These are phyloP conservation scores for Listrodromus nycthemerus DNA, from an alignment of 2,888 invertebrate genomes.

Conservation along the genomic window DNA sequence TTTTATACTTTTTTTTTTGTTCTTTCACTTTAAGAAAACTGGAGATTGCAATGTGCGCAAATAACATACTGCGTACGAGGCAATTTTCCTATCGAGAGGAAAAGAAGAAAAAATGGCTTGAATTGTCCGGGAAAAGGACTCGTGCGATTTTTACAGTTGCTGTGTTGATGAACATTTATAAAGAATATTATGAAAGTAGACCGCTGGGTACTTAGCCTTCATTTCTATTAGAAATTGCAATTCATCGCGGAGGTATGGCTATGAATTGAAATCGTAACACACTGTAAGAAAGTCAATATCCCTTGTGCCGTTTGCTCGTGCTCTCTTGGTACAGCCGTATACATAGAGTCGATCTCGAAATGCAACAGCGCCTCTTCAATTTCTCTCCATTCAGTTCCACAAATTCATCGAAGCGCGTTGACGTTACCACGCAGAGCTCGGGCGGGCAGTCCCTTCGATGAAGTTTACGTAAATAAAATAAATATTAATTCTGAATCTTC, in stretches of 20 bases:
- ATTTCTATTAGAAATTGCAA: conserved; percentile 67
- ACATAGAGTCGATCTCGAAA: conserved; percentile 47
- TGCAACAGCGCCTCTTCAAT: conserved; percentile 38
- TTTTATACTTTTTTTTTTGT: background rate
- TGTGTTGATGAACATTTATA: conserved; percentile 60
- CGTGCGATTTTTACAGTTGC: conserved; percentile 50
- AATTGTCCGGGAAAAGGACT: conserved; percentile 53
- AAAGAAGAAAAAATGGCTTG: background rate
- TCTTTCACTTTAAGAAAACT: background rate
- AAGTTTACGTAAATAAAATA: background rate
- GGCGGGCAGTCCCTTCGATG: background rate
- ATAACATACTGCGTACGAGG: conserved; percentile 23
- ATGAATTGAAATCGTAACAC: conserved; percentile 56
- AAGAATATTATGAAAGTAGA: conserved; percentile 66
- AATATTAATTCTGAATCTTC: background rate
- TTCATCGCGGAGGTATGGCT: conserved; percentile 49
- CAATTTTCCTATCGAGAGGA: conserved; percentile 14
- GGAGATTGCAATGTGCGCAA: conserved; percentile 17
- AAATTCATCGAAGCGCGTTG: conserved; percentile 50
- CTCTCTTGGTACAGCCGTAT: conserved; percentile 23
- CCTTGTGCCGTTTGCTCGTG: conserved; percentile 34
- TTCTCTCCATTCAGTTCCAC: conserved; percentile 58
- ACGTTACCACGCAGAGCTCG: background rate
- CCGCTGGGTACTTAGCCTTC: conserved; percentile 66
- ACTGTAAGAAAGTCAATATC: conserved; percentile 58